Evolutionary conservation across 2,888 invertebrate species (phyloP).

Genomic region (Ectropis crepuscularia): DNA sequence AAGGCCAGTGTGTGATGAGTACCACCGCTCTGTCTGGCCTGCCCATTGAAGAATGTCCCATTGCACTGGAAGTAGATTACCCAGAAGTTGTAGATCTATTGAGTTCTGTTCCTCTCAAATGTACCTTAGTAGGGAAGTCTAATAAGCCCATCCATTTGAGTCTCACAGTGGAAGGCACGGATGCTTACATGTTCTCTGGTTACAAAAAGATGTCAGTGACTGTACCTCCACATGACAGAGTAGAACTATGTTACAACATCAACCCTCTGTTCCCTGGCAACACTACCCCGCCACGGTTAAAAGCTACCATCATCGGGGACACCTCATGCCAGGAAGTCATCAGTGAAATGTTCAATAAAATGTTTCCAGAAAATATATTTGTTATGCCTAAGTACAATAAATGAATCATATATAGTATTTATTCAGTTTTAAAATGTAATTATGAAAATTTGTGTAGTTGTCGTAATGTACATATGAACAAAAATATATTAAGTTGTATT

Average conservation of each 20-base stretch:
- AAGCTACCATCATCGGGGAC: constrained; percentile 79
- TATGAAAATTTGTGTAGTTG: constrained; percentile 38
- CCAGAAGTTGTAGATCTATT: constrained; percentile 92
- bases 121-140: constrained; percentile 90
- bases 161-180: constrained; percentile 91
- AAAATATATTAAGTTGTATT: constrained; percentile 64
- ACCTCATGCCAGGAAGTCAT: constrained; percentile 67
- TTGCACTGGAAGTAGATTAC: constrained; percentile 85
- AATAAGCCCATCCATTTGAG: constrained; percentile 89
- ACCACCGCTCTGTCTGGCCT: constrained; percentile 84
- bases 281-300: constrained; percentile 87
- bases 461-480: constrained; percentile 76
- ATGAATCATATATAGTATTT: constrained; percentile 65
- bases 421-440: constrained; percentile 46
- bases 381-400: constrained; percentile 83
- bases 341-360: constrained; percentile 79
- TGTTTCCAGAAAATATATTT: constrained; percentile 80
- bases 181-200: constrained; percentile 98
- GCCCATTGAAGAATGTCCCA: constrained; percentile 86
- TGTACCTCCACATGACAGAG: constrained; percentile 85
- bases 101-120: constrained; percentile 88
- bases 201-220: constrained; percentile 91
- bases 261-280: constrained; percentile 91
- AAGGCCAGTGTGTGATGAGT: constrained; percentile 74
- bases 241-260: constrained; percentile 89